Base-by-base conservation (phyloP, 1,140 invertebrate genomes). In the Rhyzopertha dominica region DNA sequence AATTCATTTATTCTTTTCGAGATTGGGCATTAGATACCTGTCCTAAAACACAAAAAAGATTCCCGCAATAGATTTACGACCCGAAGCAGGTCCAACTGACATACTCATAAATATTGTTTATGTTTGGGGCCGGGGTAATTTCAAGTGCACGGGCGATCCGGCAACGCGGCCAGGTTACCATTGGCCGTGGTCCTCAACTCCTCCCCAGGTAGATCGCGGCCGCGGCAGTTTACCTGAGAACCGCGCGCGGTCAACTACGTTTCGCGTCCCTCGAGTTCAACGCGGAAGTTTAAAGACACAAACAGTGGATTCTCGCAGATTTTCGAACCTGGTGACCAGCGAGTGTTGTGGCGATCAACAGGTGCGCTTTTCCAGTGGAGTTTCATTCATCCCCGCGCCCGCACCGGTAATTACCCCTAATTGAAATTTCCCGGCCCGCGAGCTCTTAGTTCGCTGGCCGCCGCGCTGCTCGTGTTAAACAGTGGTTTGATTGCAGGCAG, bases 61-160 rank as follows among this genome's bases (percentile, higher is more conserved):
- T 39, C 54, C 48, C 35, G 53, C 53, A 58, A 59, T 58, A 61
- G 61, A 63, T 63, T 63, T 63, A 63, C 55, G 61, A 63, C 38
- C 47, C 48, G 51, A 59, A 61, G 48, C 58, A 35, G 54, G 55
- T 48, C 50, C 54, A 53, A 48, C 53, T 63, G 61, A 62, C 61
- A 58, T 52, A 45, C 42, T 57, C 59, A 62, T 63, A 63, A 63
- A 63, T 63, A 63, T 62, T 61, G 59, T 61, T 63, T 60, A 61
- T 59, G 59, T 61, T 60, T 54, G 54, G 59, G n/a, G 49, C 49
- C 54, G 53, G 32, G 44, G 19, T 41, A 14, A 17, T 24, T 13
- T n/a, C 17, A 28, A 43, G 29, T 31, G 44, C 42, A 38, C 57
- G 53, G 55, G 50, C 51, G 51, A 60, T 23, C 37, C 53, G 59